These are phyloP conservation scores for Peromyscus nudipes DNA, from an alignment of 2,797 vertebrate genomes.

Conservation along the genomic window DNA sequence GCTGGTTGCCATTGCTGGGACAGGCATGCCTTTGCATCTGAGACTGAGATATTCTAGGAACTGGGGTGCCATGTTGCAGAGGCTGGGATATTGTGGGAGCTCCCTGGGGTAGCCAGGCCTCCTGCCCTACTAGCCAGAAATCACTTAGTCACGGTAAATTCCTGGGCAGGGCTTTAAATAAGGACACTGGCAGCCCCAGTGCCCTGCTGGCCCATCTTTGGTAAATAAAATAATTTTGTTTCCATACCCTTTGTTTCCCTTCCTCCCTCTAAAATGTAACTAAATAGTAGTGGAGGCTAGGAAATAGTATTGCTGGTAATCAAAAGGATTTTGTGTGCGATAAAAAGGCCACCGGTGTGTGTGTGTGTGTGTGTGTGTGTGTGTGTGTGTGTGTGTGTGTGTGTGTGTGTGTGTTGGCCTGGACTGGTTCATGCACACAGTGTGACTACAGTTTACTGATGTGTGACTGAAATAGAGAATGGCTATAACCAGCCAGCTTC, in stretches of 20 bases:
- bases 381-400: too few species aligned
- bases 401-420: not conserved
- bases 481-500: not conserved
- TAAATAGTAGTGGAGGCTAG: slow-evolving; percentile 23
- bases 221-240: slow-evolving; percentile 70
- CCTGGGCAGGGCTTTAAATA: slow-evolving; percentile 65
- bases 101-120: slow-evolving; percentile 8
- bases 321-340: too few species aligned
- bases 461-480: not conserved
- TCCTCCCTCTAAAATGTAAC: slow-evolving; percentile 69
- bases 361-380: too few species aligned
- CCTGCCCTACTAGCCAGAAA: slow-evolving; percentile 41
- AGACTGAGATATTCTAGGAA: not conserved
- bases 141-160: slow-evolving; percentile 74
- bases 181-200: not conserved
- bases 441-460: too few species aligned
- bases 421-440: not conserved
- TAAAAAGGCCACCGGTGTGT: too few species aligned
- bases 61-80: not conserved
- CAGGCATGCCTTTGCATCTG: not conserved
- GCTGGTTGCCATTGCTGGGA: not conserved
- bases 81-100: not conserved
- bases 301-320: slow-evolving; percentile 25
- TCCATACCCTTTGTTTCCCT: not conserved
- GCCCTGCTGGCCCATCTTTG: slow-evolving; percentile 45